These are phyloP conservation scores for Diplolepis rosae DNA, from an alignment of 2,888 invertebrate species.

Conservation along the genomic window DNA sequence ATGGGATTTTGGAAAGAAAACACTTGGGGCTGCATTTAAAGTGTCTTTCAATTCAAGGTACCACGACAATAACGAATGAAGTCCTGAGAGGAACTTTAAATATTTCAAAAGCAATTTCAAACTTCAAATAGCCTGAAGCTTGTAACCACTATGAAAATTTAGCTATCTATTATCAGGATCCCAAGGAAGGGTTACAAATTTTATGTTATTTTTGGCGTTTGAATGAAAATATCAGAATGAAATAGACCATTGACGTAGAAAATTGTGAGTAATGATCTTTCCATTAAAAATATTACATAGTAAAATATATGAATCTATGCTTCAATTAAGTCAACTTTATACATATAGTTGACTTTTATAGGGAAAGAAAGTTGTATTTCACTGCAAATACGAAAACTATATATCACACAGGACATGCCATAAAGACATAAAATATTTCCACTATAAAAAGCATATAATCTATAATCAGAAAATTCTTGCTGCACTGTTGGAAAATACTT, in stretches of 20 bases:
- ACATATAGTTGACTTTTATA: background rate
- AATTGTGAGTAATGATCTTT: too few species aligned
- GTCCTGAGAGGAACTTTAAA: conserved; percentile 43
- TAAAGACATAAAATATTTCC: too few species aligned
- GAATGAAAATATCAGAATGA: too few species aligned
- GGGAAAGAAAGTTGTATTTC: background rate
- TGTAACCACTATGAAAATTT: conserved; percentile 25
- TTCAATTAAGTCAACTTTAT: too few species aligned
- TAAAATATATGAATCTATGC: too few species aligned
- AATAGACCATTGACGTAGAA: too few species aligned
- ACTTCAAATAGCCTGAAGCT: conserved; percentile 54
- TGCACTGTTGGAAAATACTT: too few species aligned
- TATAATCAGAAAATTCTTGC: too few species aligned
- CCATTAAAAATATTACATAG: too few species aligned
- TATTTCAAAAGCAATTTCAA: conserved; percentile 61
- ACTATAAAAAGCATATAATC: too few species aligned
- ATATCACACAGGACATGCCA: background rate
- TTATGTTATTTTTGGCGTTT: too few species aligned
- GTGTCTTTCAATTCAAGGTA: conserved; percentile 3
- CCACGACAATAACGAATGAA: background rate
- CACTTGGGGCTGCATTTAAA: background rate
- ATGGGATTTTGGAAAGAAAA: background rate
- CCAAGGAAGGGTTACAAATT: too few species aligned
- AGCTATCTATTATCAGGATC: conserved; percentile 22
- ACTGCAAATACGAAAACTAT: background rate